Evolutionary conservation across 2,888 invertebrate species (phyloP), one percentile per base, ranked within the genome.

Genomic region (Osmoderma eremita): DNA sequence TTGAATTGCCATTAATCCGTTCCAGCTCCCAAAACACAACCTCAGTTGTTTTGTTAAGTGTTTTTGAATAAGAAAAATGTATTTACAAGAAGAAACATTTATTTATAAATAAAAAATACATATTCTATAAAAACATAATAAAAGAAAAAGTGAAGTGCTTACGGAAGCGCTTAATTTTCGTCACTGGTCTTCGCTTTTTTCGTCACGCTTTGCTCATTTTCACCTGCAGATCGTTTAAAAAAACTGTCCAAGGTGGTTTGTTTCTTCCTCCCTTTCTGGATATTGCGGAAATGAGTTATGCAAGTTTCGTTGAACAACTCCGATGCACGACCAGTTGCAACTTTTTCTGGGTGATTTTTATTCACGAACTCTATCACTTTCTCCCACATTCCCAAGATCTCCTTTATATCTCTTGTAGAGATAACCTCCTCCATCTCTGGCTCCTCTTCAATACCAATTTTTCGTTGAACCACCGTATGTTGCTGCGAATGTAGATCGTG

Each of bases 261-360:
- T 69, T 69, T 69, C 56, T 63, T 67, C 61, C 65, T 48, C 50
- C 58, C 58, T 49, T 68, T 68, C 65, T 65, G 65, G 18, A 68
- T 68, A 36, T 65, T 58, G 58, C 49, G 49, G 50, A 67, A 67
- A 67, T 65, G 61, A n/a, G n/a, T n/a, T n/a, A n/a, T n/a, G n/a
- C n/a, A n/a, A n/a, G 50, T 10, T 38, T 84, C 84, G 3, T 66
- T 66, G 20, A 66, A 66, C 62, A 65, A 38, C 66, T 50, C 67
- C 63, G 63, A 67, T 67, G 67, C 62, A 67, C 22, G 62, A 65
- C 49, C 63, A 67, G 39, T 65, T 65, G 67, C 42, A 63, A 63
- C 67, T 65, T 67, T 67, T 67, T 63, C 63, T 63, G 67, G 50
- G 63, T 67, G 63, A 65, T 45, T 61, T 65, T 65, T 65, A 65